phyloP scores from a whole-genome alignment of 2,888 invertebrate species.

The Charanyca ferruginea region DNA sequence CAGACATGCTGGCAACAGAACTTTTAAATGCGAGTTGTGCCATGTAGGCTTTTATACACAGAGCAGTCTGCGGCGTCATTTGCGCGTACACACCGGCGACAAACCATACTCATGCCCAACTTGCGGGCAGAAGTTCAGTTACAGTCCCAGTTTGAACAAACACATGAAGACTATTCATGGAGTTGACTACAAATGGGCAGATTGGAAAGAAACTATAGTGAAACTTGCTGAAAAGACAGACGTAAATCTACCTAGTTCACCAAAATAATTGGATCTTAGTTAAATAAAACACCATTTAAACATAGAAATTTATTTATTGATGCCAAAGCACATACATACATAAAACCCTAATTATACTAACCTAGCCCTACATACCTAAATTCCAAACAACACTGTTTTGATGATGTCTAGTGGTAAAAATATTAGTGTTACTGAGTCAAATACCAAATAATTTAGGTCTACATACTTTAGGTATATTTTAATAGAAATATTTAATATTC shows the following conservation, averaged over 20 bases:
- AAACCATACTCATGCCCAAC: constrained; percentile 85
- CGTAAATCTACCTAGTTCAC: constrained; percentile 16
- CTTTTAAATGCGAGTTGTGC: constrained; percentile 82
- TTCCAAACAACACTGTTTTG: constrained; percentile 51
- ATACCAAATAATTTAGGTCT: constrained; percentile 62
- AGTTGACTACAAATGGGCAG: constrained; percentile 83
- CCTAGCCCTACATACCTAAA: constrained; percentile 50
- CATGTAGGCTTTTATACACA: constrained; percentile 80
- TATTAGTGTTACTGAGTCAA: constrained; percentile 61
- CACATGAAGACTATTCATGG: constrained; percentile 86
- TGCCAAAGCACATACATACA: constrained; percentile 65
- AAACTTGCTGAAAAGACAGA: constrained; percentile 59
- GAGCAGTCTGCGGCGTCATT: constrained; percentile 82
- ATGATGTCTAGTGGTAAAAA: constrained; percentile 60
- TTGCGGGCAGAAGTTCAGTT: constrained; percentile 83
- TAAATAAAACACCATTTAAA: constrained; percentile 57
- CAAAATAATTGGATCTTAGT: constrained; percentile 24
- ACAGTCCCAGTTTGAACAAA: constrained; percentile 86
- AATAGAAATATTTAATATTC: constrained; percentile 46
- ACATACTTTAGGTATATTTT: constrained; percentile 42
- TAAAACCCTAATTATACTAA: constrained; percentile 50
- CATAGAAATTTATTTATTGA: constrained; percentile 66
- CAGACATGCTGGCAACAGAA: constrained; percentile 85
- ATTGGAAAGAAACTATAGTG: constrained; percentile 67
- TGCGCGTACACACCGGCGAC: constrained; percentile 83